Base-by-base conservation (phyloP, 2,113 vertebrate genomes). In the Erinaceus europaeus region DNA sequence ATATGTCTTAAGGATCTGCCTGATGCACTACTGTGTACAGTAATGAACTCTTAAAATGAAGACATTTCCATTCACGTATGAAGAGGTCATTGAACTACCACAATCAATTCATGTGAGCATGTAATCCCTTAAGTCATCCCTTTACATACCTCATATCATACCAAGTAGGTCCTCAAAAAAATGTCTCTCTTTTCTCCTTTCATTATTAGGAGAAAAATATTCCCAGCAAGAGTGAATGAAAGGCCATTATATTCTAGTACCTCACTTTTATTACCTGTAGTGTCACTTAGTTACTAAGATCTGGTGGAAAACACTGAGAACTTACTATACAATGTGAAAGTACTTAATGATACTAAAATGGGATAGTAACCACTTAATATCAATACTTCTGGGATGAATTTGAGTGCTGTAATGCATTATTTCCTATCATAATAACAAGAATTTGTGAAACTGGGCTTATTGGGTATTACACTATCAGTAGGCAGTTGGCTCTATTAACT, bases 41-140 rank as follows among this genome's bases (percentile, higher is more conserved):
- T 67, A 87, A 50, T 21, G 13, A 77, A 48, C 48, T 68, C 53
- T 78, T 48, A n/a, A 44, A 46, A 89, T 34, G 46, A 83, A 84
- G 40, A 38, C 34, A 64, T 48, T 40, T 64, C 50, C 17, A 21
- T 59, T 64, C 50, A 32, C 38, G 12, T 42, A 61, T 3, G 15
- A 77, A 61, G 12, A 71, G 48, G 27, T 11, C 46, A 50, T 3
- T 7, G 10, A 67, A 62, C 50, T 46, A 40, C 17, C 74, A 77
- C 64, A 87, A 52, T 67, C 42, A 59, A 69, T 67, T 84, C 53
- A 67, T 9, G 38, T 38, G n/a, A 73, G 67, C 11, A 44, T 17
- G 50, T 40, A 53, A 9, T 2, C n/a, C 42, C 17, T 4, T 29
- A 5, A 27, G 34, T 52, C 71, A 55, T 20, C 23, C 57, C 77